Percentiles rank a stretch among this genome's conserved stretches.
phyloP scores from a whole-genome alignment of 2,888 invertebrate species.

The Micropterix aruncella region DNA sequence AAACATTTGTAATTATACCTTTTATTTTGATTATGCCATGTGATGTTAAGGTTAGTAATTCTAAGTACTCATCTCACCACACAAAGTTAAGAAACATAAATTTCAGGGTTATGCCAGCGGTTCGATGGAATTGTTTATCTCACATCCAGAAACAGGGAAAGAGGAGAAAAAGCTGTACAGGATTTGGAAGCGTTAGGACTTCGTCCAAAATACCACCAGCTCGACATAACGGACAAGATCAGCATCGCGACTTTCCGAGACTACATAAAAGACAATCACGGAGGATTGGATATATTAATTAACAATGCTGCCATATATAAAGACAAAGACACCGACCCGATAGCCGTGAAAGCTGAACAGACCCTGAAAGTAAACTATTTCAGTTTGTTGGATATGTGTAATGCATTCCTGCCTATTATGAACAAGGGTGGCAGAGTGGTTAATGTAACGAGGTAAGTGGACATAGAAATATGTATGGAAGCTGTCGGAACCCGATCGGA shows the following conservation, averaged over 20 bases:
- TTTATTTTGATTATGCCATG: too few relatives aligned
- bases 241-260: slow-evolving; percentile 45
- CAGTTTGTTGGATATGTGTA: slow-evolving; percentile 45
- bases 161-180: slow-evolving; percentile 44
- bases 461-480: too few relatives aligned
- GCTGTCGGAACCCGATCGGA: too few relatives aligned
- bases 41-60: too few relatives aligned
- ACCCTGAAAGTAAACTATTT: slow-evolving; percentile 60
- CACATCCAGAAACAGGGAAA: slow-evolving; percentile 45
- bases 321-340: slow-evolving; percentile 42
- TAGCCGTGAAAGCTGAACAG: slow-evolving; percentile 51
- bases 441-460: slow-evolving; percentile 57
- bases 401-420: slow-evolving; percentile 56
- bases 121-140: slow-evolving; percentile 59
- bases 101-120: too few relatives aligned
- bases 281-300: slow-evolving; percentile 55
- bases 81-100: too few relatives aligned
- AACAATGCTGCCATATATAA: slow-evolving; percentile 68
- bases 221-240: slow-evolving; percentile 47
- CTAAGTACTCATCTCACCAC: too few relatives aligned
- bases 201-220: slow-evolving; percentile 45
- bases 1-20: too few relatives aligned
- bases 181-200: slow-evolving; percentile 40
- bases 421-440: slow-evolving; percentile 55
- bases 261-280: slow-evolving; percentile 43